Conservation (phyloP, 2,888 invertebrate species). For the Ellobium chinense region DNA sequence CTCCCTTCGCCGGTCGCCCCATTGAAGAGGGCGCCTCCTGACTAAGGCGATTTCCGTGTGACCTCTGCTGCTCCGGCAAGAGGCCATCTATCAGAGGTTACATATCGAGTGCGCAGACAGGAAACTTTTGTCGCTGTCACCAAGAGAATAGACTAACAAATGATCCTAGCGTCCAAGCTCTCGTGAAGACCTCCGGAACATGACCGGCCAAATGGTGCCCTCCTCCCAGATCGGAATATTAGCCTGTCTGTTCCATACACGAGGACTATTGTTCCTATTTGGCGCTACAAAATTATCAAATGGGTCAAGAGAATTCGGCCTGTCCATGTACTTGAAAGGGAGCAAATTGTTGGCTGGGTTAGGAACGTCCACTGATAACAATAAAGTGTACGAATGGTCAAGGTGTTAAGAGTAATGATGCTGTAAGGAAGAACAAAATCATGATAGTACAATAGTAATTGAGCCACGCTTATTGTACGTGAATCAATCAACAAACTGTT, state of each 20-base stretch:
- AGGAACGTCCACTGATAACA: no score
- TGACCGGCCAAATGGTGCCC: slow-evolving; percentile 40
- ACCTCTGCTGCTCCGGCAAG: slow-evolving; percentile 23
- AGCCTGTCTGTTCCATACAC: background rate
- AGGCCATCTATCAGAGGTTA: slow-evolving; percentile 47
- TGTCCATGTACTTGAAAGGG: no score
- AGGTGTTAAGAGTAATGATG: no score
- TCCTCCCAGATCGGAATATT: slow-evolving; percentile 22
- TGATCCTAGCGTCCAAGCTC: slow-evolving; percentile 33
- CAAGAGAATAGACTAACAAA: slow-evolving; percentile 45
- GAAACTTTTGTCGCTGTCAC: slow-evolving; percentile 49
- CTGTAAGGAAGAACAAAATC: no score
- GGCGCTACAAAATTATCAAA: background rate
- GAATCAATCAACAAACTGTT: no score
- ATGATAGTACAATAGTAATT: no score
- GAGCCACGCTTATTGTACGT: no score
- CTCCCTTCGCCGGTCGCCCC: background rate
- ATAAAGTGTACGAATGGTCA: no score
- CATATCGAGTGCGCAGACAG: slow-evolving; percentile 45
- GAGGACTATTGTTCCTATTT: slow-evolving; percentile 3
- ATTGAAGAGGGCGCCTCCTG: slow-evolving; percentile 32
- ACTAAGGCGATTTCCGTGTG: slow-evolving; percentile 33
- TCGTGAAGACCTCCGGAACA: slow-evolving; percentile 20
- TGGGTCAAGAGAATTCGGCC: background rate
- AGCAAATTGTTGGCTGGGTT: no score